phyloP scores from a whole-genome alignment of 2,113 vertebrate genomes.

The Bothrops jararaca region DNA sequence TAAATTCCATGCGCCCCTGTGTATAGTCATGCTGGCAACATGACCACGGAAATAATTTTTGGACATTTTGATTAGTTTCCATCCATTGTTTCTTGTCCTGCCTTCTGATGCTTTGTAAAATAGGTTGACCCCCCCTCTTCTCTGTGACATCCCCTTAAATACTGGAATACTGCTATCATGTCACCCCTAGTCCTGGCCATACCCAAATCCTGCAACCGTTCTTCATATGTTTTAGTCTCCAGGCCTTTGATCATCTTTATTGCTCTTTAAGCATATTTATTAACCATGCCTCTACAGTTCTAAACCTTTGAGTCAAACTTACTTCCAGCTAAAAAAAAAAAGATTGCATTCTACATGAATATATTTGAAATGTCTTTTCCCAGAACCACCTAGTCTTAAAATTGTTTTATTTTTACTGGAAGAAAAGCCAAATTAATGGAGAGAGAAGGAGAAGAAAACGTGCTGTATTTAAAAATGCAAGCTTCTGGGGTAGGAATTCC shows the following conservation, averaged over 20 bases:
- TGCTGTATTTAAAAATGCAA: not conserved
- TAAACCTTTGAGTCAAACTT: not conserved
- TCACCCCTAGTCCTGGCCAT: not conserved
- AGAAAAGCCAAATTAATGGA: not conserved
- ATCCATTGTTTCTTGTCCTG: not conserved
- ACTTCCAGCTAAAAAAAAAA: not conserved
- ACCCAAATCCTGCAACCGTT: not conserved
- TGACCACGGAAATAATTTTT: too few species aligned
- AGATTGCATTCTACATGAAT: not conserved
- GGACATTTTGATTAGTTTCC: not conserved
- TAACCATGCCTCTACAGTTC: too few species aligned
- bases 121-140: not conserved
- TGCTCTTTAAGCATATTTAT: not conserved
- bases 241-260: not conserved
- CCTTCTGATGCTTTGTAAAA: not conserved
- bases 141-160: not conserved
- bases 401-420: not conserved
- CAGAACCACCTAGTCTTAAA: not conserved
- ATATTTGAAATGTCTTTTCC: conserved; percentile 15
- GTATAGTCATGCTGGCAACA: too few species aligned
- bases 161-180: not conserved
- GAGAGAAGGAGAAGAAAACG: not conserved
- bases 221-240: not conserved
- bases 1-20: too few species aligned
- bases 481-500: conserved; percentile 37